Conservation (phyloP, 2,113 vertebrate species). For the Elephas maximus region DNA sequence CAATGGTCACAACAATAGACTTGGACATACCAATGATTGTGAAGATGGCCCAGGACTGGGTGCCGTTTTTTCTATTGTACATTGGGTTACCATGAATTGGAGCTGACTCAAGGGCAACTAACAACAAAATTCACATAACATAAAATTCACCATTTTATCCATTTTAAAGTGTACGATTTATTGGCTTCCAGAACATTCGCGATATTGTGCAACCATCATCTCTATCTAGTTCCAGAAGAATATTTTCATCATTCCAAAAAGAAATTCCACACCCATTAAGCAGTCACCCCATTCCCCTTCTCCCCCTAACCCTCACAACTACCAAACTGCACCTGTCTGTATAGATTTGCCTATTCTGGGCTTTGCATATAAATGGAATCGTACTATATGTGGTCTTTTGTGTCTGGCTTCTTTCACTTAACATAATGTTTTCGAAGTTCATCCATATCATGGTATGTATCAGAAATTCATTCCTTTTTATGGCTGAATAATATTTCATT, state of each 20-base stretch:
- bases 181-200: background rate
- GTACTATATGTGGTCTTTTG: background rate
- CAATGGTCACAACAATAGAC: background rate
- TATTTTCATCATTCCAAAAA: accelerated
- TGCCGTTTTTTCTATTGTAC: background rate
- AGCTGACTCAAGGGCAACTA: background rate
- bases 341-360: background rate
- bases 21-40: background rate
- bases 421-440: background rate
- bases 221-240: background rate
- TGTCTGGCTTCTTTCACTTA: background rate
- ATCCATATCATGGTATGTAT: background rate
- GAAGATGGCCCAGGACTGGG: background rate
- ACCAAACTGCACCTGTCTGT: background rate
- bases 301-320: background rate
- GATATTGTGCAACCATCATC: background rate
- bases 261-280: background rate
- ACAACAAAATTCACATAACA: background rate
- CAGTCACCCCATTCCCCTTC: too few relatives aligned
- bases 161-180: background rate
- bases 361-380: background rate
- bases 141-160: background rate
- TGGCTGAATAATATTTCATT: too few relatives aligned
- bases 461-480: background rate
- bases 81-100: background rate